A percentile compares a stretch with the other conserved stretches of the same genome.
phyloP scores from a whole-genome alignment of 2,797 vertebrate genomes.

The Mergus octosetaceus region DNA sequence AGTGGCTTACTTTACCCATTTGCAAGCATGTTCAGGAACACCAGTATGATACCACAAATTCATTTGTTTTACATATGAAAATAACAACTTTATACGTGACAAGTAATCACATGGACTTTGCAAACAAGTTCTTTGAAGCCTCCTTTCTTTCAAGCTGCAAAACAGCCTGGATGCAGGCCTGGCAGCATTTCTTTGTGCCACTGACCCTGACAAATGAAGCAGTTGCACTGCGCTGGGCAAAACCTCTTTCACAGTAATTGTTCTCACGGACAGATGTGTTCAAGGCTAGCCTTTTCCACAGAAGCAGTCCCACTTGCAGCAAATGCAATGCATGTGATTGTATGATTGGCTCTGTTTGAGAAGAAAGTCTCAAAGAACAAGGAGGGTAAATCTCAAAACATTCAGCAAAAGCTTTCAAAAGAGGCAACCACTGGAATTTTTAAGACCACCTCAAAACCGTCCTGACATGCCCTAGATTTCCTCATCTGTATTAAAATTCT shows the following conservation, averaged over 20 bases:
- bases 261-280: background rate
- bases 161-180: background rate
- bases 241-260: background rate
- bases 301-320: background rate
- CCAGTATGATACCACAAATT: background rate
- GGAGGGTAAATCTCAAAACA: background rate
- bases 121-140: background rate
- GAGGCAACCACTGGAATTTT: background rate
- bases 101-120: background rate
- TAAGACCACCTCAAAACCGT: conserved; percentile 29
- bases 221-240: background rate
- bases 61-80: background rate
- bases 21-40: background rate
- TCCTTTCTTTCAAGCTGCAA: background rate
- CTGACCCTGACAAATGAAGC: fast-evolving
- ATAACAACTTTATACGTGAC: background rate
- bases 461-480: conserved; percentile 15
- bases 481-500: conserved; percentile 29
- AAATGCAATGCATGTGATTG: background rate
- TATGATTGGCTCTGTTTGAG: background rate
- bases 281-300: background rate
- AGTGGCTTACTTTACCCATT: background rate
- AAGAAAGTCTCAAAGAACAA: background rate
- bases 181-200: background rate
- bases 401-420: background rate